Conservation (phyloP, 2,113 vertebrate species). For the Fulica atra region DNA sequence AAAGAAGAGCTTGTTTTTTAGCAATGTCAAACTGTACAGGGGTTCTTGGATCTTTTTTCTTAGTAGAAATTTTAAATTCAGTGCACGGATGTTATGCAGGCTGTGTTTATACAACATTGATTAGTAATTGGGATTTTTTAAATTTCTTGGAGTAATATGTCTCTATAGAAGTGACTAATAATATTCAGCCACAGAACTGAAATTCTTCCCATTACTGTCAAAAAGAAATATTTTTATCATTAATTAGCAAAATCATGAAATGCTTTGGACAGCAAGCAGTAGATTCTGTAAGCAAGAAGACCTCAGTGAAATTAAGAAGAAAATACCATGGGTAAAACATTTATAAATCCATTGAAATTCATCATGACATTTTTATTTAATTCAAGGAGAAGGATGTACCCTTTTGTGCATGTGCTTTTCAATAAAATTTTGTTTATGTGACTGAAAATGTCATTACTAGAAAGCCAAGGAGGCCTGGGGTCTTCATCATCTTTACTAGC, state of each 20-base stretch:
- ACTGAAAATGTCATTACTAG: neutral
- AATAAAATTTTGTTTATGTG: neutral
- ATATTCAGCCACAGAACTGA: neutral
- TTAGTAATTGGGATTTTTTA: neutral
- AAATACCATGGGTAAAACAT: neutral
- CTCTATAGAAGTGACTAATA: neutral
- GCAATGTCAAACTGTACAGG: neutral
- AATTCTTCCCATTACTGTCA: neutral
- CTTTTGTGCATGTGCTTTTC: neutral
- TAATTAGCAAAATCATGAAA: neutral
- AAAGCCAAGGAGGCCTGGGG: neutral
- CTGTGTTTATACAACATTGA: neutral
- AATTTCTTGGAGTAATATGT: neutral
- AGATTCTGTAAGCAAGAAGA: neutral
- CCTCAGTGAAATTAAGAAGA: neutral
- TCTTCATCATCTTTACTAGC: neutral
- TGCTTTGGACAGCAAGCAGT: neutral
- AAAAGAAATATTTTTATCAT: neutral
- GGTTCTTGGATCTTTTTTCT: neutral
- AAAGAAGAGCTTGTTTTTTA: neutral
- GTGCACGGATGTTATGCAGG: neutral
- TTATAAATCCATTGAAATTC: neutral
- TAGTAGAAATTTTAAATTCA: neutral
- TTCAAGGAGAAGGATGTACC: neutral
- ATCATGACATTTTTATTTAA: neutral